Conservation (phyloP, 2,797 vertebrate species). For the Siniperca obscura region DNA sequence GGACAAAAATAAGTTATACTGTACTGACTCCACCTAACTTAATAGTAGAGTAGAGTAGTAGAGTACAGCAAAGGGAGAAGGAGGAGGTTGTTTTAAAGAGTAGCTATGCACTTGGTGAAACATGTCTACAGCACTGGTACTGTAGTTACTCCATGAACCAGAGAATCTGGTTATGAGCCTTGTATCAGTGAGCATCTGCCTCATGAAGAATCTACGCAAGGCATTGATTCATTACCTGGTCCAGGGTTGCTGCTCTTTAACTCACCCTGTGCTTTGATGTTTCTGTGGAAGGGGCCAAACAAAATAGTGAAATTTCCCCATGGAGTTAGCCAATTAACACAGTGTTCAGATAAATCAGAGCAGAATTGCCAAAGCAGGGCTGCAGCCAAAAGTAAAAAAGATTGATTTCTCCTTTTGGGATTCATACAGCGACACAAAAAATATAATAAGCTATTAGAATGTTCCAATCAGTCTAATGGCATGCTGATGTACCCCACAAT, state of each 20-base stretch:
- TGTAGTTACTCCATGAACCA: slow-evolving; percentile 39
- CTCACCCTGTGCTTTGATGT: slow-evolving; percentile 63
- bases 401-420: slow-evolving; percentile 37
- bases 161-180: slow-evolving; percentile 32
- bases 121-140: slow-evolving; percentile 7
- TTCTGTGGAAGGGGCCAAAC: slow-evolving; percentile 49
- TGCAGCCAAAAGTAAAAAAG: slow-evolving; percentile 23
- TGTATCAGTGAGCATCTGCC: slow-evolving; percentile 52
- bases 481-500: slow-evolving; percentile 37
- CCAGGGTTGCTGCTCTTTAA: slow-evolving; percentile 59
- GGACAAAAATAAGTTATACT: slow-evolving; percentile 12
- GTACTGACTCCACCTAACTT: not conserved
- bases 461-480: slow-evolving; percentile 48
- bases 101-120: slow-evolving; percentile 26
- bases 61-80: not conserved
- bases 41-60: not conserved
- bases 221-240: slow-evolving; percentile 59
- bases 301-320: slow-evolving; percentile 61
- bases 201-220: slow-evolving; percentile 57
- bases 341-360: slow-evolving; percentile 52
- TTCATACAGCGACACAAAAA: slow-evolving; percentile 24
- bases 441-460: slow-evolving; percentile 48
- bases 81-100: slow-evolving; percentile 25
- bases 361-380: slow-evolving; percentile 25
- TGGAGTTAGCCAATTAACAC: slow-evolving; percentile 60